Evolutionary conservation across 2,888 invertebrate genomes (phyloP).

Genomic region (Deroplatys truncata): DNA sequence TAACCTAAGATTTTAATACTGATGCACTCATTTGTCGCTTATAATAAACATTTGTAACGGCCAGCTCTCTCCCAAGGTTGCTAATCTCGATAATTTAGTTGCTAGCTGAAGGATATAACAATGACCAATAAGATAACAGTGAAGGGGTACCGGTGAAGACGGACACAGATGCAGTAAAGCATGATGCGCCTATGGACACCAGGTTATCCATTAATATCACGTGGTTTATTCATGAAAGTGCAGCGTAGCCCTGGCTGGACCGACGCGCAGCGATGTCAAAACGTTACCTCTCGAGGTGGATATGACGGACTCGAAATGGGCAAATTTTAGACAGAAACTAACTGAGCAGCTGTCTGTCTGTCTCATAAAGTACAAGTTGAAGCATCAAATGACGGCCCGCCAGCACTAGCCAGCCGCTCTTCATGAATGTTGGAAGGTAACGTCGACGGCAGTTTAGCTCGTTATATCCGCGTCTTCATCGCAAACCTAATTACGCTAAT

Average conservation of each 20-base stretch:
- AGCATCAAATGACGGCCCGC: background rate
- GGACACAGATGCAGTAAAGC: too few relatives aligned
- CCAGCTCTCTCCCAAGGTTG: too few relatives aligned
- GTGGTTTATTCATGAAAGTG: background rate
- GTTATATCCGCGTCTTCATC: background rate
- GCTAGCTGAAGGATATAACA: too few relatives aligned
- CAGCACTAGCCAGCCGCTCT: background rate
- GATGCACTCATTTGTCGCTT: too few relatives aligned
- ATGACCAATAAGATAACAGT: too few relatives aligned
- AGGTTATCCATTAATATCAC: background rate
- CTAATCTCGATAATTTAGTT: too few relatives aligned
- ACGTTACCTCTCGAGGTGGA: background rate
- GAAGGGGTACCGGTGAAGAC: too few relatives aligned
- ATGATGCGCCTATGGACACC: too few relatives aligned
- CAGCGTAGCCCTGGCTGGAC: too few relatives aligned
- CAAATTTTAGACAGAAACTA: background rate
- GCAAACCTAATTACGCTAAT: background rate
- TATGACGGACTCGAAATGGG: background rate
- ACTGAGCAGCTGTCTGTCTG: background rate
- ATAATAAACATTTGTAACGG: too few relatives aligned
- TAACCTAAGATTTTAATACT: too few relatives aligned
- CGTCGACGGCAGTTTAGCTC: background rate
- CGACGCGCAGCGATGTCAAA: background rate
- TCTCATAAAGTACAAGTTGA: background rate
- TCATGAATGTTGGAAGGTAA: background rate